phyloP scores from a whole-genome alignment of 2,113 vertebrate species.

The Eonycteris spelaea region DNA sequence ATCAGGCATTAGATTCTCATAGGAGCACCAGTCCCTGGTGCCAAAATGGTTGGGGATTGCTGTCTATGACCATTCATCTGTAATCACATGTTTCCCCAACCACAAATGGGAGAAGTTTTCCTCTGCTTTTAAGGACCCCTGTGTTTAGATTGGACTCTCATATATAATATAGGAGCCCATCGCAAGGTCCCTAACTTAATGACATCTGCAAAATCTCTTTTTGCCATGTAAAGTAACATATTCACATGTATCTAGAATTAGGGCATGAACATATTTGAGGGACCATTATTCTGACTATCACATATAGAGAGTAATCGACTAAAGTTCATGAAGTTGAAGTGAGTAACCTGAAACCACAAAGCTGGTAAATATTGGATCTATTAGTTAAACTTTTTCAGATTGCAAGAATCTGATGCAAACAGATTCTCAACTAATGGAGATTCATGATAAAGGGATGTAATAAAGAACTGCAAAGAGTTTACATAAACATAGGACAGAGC shows the following conservation, averaged over 20 bases:
- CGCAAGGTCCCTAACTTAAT: neutral
- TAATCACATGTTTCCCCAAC: neutral
- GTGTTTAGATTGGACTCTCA: neutral
- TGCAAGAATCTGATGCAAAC: neutral
- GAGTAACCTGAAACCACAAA: neutral
- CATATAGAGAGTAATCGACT: neutral
- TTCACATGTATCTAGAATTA: neutral
- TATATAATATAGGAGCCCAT: neutral
- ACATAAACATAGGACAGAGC: neutral
- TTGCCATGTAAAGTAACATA: neutral
- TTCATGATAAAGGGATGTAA: neutral
- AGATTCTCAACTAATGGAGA: neutral
- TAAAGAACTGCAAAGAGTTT: neutral
- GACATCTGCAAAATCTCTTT: neutral
- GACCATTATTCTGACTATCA: neutral
- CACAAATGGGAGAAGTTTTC: neutral
- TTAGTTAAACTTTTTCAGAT: neutral
- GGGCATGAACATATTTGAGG: neutral
- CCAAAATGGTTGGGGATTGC: no score
- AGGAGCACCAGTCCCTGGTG: no score
- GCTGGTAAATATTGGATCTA: neutral
- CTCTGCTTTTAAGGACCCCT: neutral
- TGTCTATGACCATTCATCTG: neutral
- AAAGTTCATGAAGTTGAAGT: neutral
- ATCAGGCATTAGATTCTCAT: no score